These are phyloP conservation scores for Orthonevra nobilis DNA, from an alignment of 2,888 invertebrate genomes.

Conservation along the genomic window DNA sequence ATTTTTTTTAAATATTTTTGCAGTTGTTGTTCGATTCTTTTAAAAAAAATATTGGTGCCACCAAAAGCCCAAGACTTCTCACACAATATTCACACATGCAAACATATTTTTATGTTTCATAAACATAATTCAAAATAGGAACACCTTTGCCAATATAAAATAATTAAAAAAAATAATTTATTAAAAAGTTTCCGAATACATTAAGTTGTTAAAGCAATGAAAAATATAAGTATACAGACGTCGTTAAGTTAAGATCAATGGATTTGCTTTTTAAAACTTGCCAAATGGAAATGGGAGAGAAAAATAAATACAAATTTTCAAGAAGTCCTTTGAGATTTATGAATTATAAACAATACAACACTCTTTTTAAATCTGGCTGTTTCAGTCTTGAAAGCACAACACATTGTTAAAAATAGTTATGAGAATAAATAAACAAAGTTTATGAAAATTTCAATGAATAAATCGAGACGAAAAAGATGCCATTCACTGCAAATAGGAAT, in stretches of 20 bases:
- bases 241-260: constrained; percentile 5
- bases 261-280: background rate
- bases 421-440: constrained; percentile 35
- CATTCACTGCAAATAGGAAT: constrained; percentile 43
- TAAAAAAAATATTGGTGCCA: too few relatives aligned
- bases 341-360: constrained; percentile 31
- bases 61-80: background rate
- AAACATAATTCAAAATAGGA: background rate
- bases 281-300: constrained; percentile 19
- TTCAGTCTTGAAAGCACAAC: constrained; percentile 41
- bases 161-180: background rate
- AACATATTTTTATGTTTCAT: too few relatives aligned
- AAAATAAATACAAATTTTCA: constrained; percentile 24
- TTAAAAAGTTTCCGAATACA: constrained; percentile 30
- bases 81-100: too few relatives aligned
- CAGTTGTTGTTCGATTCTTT: too few relatives aligned
- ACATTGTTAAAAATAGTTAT: constrained; percentile 42
- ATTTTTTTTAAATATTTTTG: too few relatives aligned
- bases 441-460: constrained; percentile 50
- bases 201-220: constrained; percentile 8
- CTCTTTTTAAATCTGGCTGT: constrained; percentile 16
- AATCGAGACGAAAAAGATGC: constrained; percentile 58
- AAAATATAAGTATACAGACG: constrained; percentile 14
- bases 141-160: too few relatives aligned
- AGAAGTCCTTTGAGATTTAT: background rate